Conservation (phyloP, 2,113 vertebrate genomes). For the Nothocercus nigrocapillus region DNA sequence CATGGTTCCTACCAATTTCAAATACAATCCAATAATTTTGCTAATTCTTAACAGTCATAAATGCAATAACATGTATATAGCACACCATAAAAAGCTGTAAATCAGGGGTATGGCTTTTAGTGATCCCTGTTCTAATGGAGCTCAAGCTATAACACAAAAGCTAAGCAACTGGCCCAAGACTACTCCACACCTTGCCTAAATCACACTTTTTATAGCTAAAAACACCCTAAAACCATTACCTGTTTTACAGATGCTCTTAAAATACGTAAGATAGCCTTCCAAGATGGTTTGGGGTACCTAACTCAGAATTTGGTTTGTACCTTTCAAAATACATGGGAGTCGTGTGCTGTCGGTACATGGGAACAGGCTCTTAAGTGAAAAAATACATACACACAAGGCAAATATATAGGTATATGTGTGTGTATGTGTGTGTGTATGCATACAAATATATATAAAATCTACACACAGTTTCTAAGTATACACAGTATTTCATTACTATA, state of each 20-base stretch:
- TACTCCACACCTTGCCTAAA: neutral
- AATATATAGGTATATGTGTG: neutral
- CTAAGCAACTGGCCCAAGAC: neutral
- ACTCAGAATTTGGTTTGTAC: neutral
- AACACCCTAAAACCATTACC: neutral
- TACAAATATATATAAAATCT: neutral
- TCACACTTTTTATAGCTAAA: neutral
- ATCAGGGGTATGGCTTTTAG: neutral
- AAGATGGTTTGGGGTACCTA: neutral
- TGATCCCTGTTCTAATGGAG: neutral
- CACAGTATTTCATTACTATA: neutral
- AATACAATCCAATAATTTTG: neutral
- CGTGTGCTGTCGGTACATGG: neutral
- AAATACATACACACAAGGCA: neutral
- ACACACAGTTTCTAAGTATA: no score
- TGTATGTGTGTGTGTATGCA: neutral
- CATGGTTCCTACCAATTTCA: neutral
- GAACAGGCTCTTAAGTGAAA: neutral
- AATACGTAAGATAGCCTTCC: neutral
- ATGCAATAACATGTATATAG: neutral
- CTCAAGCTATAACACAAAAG: neutral
- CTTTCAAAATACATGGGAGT: neutral
- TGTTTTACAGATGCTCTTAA: neutral
- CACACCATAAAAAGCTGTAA: neutral
- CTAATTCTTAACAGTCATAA: neutral